Base-by-base conservation (phyloP, 2,113 vertebrate species). In the Lophotis ruficrista region DNA sequence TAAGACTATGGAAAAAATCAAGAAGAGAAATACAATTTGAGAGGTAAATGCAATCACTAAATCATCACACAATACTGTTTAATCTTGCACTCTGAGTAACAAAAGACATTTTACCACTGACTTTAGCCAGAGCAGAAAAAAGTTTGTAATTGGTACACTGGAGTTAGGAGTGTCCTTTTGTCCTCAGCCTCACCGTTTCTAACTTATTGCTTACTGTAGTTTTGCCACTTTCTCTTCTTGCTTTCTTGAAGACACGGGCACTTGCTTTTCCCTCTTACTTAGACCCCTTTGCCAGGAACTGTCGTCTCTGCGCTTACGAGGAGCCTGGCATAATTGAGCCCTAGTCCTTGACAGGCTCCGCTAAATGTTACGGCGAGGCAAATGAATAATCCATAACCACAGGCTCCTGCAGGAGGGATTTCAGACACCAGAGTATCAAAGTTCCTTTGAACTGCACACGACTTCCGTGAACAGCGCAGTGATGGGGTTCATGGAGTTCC, bases 231-330 rank as follows among this genome's bases (percentile, higher is more conserved):
- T 38, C 8, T 66, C 45, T 78, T 58, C 64, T 71, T 35, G 5
- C 12, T 45, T 81, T 81, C 31, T 60, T 87, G 11, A 56, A 83
- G 33, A 35, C n/a, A 35, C 25, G 82, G 57, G 35, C 47, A 17
- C 8, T 50, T 51, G 6, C 5, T 81, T 61, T 92, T 22, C 50
- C n/a, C 25, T 81, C 35, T 37, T 54, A 25, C 45, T 87, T 35
- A 38, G 10, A 22, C 4, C 28, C 0, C 48, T 21, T 18, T 2
- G 3, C 20, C 54, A 33, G 7, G 28, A 12, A 19, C 28, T 16
- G 5, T 62, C 25, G 24, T 23, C 38, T 28, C 17, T 24, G 38
- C 33, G 1, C 15, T 43, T 41, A 20, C 6, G 15, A 79, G 20
- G 17, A 64, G 12, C 15, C 43, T 57, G 45, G 27, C n/a, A 65